Conservation (phyloP, 2,797 vertebrate genomes). For the Thamnophis elegans region DNA sequence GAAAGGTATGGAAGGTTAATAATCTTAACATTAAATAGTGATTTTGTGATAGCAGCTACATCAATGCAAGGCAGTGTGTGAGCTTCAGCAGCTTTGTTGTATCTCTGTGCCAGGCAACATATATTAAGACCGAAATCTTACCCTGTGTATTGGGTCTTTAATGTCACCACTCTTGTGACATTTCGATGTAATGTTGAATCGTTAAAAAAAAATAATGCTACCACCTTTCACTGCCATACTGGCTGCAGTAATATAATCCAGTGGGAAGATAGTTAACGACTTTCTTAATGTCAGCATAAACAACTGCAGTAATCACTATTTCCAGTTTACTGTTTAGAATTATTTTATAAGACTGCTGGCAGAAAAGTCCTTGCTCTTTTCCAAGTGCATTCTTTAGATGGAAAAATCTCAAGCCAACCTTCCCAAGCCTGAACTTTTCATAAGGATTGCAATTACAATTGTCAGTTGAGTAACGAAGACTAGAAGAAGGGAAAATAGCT, state of each 20-base stretch:
- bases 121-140: slow-evolving; percentile 18
- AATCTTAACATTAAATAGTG: slow-evolving; percentile 56
- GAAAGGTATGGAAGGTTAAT: slow-evolving; percentile 22
- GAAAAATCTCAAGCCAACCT: background rate
- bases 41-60: slow-evolving; percentile 61
- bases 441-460: background rate
- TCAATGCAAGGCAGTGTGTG: slow-evolving; percentile 1
- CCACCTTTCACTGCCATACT: slow-evolving; percentile 25
- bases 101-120: slow-evolving; percentile 2
- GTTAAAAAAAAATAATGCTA: slow-evolving; percentile 28
- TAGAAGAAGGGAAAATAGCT: background rate
- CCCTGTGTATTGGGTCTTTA: slow-evolving; percentile 17
- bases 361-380: background rate
- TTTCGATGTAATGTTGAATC: slow-evolving; percentile 36
- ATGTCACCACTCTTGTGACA: slow-evolving; percentile 34
- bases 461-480: background rate
- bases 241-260: slow-evolving; percentile 29
- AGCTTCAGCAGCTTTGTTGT: slow-evolving; percentile 53
- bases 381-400: background rate
- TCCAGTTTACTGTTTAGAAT: slow-evolving; percentile 36
- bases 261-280: slow-evolving; percentile 28
- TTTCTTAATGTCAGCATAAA: slow-evolving; percentile 47
- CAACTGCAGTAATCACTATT: slow-evolving; percentile 37
- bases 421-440: background rate
- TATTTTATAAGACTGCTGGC: slow-evolving; percentile 22